A percentile compares a stretch with the other conserved stretches of the same genome.
phyloP scores from a whole-genome alignment of 2,113 vertebrate species.

The Erythrocercus mccallii region DNA sequence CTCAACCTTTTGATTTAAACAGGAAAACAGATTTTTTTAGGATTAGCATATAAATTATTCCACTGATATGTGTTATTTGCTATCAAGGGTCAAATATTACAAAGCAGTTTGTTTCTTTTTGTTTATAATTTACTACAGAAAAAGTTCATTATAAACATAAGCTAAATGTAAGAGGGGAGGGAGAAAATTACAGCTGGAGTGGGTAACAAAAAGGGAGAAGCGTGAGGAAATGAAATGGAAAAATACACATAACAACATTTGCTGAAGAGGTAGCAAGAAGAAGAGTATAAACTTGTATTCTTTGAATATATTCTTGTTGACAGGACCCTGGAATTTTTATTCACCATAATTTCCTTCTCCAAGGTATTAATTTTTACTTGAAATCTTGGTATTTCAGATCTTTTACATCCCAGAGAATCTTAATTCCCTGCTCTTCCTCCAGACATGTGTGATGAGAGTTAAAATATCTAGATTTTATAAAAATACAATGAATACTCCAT shows the following conservation, averaged over 20 bases:
- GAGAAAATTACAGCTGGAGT: not conserved
- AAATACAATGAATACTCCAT: not conserved
- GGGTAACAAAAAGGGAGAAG: not conserved
- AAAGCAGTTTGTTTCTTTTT: not conserved
- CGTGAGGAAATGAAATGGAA: not conserved
- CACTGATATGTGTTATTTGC: accelerated
- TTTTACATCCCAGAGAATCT: not conserved
- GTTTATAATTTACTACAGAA: not conserved
- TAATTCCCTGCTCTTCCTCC: not conserved
- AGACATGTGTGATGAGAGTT: not conserved
- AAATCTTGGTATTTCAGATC: not conserved
- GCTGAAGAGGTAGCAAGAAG: not conserved
- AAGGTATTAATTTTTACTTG: not conserved
- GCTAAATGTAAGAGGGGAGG: not conserved
- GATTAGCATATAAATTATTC: not conserved
- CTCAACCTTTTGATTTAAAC: not conserved
- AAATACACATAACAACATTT: not conserved
- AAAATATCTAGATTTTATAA: not conserved
- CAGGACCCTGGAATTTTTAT: not conserved
- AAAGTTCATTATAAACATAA: not conserved
- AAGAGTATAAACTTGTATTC: not conserved
- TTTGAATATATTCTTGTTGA: not conserved
- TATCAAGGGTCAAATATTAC: not conserved
- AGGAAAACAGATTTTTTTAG: not conserved
- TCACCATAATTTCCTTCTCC: not conserved